These are phyloP conservation scores for Equus quagga DNA, from an alignment of 2,113 vertebrate genomes.

Conservation along the genomic window DNA sequence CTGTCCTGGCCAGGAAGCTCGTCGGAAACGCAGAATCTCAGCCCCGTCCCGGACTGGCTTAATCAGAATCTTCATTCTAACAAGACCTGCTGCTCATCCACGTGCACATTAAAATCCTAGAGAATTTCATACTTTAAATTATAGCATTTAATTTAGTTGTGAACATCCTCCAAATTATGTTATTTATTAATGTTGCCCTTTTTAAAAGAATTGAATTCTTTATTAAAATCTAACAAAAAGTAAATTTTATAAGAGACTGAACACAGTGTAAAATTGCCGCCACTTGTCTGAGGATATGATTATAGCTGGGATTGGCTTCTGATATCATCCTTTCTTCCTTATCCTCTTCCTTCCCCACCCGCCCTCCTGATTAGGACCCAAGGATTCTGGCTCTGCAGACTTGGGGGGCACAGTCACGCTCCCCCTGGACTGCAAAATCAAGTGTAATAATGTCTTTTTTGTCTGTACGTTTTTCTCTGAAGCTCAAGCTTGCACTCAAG, in stretches of 20 bases:
- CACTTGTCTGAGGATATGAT: neutral
- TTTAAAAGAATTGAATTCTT: slow-evolving; percentile 27
- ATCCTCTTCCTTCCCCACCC: neutral
- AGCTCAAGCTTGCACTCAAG: neutral
- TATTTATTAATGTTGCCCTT: neutral
- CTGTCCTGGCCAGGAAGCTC: neutral
- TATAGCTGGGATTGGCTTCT: neutral
- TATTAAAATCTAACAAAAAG: slow-evolving; percentile 18
- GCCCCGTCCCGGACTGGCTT: too few relatives aligned
- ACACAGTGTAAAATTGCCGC: neutral
- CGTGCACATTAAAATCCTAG: neutral
- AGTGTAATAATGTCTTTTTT: neutral
- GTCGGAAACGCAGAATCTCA: neutral
- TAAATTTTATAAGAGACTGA: neutral
- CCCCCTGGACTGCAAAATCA: neutral
- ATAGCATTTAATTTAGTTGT: neutral
- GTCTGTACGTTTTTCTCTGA: slow-evolving; percentile 43
- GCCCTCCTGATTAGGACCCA: neutral
- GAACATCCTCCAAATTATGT: neutral
- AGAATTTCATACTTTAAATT: neutral
- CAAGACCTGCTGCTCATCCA: neutral
- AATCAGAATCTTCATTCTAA: neutral
- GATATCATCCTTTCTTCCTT: neutral
- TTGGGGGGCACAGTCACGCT: neutral
- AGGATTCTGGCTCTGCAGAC: neutral